A percentile compares a stretch with the other conserved stretches of the same genome.
Evolutionary conservation across 1,140 invertebrate genomes (phyloP).

Genomic region (Panulirus ornatus): DNA sequence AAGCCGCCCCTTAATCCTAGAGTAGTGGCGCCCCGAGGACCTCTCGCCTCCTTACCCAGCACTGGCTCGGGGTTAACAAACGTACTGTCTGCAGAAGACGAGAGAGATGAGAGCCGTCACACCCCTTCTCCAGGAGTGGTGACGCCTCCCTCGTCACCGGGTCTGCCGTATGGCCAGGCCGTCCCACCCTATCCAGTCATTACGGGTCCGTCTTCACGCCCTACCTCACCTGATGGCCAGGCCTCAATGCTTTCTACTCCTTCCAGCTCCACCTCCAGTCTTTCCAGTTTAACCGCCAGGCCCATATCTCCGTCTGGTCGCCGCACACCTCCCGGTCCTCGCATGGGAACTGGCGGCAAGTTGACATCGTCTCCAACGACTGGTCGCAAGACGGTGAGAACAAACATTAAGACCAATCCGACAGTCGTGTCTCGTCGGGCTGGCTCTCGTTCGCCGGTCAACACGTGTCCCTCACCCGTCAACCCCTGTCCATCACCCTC

Average conservation of each 20-base stretch:
- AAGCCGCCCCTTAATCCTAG: constrained; percentile 60
- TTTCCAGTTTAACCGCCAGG: constrained; percentile 68
- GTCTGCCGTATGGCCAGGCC: neutral
- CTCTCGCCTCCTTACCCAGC: neutral
- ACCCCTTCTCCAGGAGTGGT: constrained; percentile 43
- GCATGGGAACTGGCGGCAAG: constrained; percentile 67
- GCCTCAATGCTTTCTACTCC: constrained; percentile 71
- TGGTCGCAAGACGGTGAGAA: constrained; percentile 53
- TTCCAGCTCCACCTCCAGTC: constrained; percentile 73
- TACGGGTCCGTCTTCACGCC: constrained; percentile 30
- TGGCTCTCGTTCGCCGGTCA: constrained; percentile 56
- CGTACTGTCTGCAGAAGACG: neutral
- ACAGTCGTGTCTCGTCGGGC: constrained; percentile 35
- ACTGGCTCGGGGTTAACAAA: neutral
- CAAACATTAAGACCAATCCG: constrained; percentile 75
- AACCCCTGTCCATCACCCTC: neutral
- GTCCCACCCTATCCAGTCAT: constrained; percentile 21
- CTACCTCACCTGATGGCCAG: constrained; percentile 60
- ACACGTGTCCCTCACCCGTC: constrained; percentile 24
- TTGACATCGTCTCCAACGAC: constrained; percentile 70
- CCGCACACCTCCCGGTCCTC: constrained; percentile 72
- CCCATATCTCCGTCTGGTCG: constrained; percentile 74
- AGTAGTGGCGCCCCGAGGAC: constrained; percentile 30
- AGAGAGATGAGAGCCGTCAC: constrained; percentile 27
- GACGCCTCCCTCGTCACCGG: constrained; percentile 55